Base-by-base conservation (phyloP, 2,113 vertebrate species). In the Heptranchias perlo region DNA sequence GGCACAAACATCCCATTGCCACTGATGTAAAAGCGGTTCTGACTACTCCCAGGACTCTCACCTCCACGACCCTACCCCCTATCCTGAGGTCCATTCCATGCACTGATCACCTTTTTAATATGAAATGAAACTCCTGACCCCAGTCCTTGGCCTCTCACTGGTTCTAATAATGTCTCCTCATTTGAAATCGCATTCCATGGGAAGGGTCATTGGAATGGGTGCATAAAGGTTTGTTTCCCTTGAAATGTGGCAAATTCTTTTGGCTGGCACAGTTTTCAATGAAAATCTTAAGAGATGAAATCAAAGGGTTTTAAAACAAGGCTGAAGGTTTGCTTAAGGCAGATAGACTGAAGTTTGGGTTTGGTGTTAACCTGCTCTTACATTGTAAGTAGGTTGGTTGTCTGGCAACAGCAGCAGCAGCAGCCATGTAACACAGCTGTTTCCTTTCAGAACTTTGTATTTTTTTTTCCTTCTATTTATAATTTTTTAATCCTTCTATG, bases 321-420 rank as follows among this genome's bases (percentile, higher is more conserved):
- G 97, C 96, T 97, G 96, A 97, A 98, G 97, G 97, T 98, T 97
- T 98, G 97, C 97, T 97, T 98, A 98, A 98, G 98, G 98, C 98
- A 98, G 98, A 98, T 97, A 97, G 97, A 97, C 97, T 97, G 97
- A 97, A 97, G 97, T 97, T 97, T 97, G 97, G 97, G 96, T 97
- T 97, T 97, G 96, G 96, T 96, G 96, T 98, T 97, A 97, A 97
- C 97, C 97, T 97, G 97, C 97, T 97, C 97, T 98, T 97, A 97
- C 96, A 97, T 96, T 97, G 96, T 97, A 97, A 97, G 96, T 97
- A 97, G 97, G 98, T 89, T 96, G 96, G 97, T 97, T 97, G 96
- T 97, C 97, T 97, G 97, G 97, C 97, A 98, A 97, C 97, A 97
- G 97, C 98, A 98, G 98, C 97, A 98, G 98, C 98, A 98, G 97